Percentiles rank a stretch among this genome's conserved stretches.
Conservation (phyloP, 2,797 vertebrate species). For the Onychomys torridus region DNA sequence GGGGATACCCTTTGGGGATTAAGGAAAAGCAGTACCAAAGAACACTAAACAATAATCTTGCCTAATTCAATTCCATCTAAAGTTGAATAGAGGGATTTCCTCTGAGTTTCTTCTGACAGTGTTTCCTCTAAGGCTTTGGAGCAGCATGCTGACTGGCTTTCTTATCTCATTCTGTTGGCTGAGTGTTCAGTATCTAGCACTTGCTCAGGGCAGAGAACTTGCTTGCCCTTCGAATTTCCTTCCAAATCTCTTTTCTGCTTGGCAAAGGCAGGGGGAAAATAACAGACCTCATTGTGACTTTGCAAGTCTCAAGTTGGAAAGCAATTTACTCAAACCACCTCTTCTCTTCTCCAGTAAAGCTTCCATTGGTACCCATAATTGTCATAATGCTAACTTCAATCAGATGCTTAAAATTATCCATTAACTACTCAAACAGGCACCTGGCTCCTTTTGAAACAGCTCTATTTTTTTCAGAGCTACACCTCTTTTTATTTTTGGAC, state of each 20-base stretch:
- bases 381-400: slow-evolving; percentile 69
- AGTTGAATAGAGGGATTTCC: slow-evolving; percentile 39
- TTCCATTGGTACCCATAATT: slow-evolving; percentile 45
- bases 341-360: slow-evolving; percentile 66
- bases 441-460: slow-evolving; percentile 58
- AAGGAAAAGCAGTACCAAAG: slow-evolving; percentile 32
- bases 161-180: background rate
- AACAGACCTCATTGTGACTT: slow-evolving; percentile 32
- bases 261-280: slow-evolving; percentile 20
- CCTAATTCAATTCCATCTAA: slow-evolving; percentile 30
- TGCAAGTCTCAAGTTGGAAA: slow-evolving; percentile 59
- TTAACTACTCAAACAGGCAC: slow-evolving; percentile 72
- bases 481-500: slow-evolving; percentile 74
- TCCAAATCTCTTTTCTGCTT: background rate
- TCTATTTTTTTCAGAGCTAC: slow-evolving; percentile 73
- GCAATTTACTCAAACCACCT: slow-evolving; percentile 58
- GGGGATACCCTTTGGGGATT: background rate
- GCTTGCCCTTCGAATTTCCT: slow-evolving; percentile 5
- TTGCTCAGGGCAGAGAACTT: background rate
- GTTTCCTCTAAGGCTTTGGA: slow-evolving; percentile 6
- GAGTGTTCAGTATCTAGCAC: background rate
- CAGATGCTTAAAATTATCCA: slow-evolving; percentile 66
- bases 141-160: background rate
- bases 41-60: slow-evolving; percentile 2
- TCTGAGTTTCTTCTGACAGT: background rate